Evolutionary conservation across 2,888 invertebrate genomes (phyloP), one percentile per base, ranked within the genome.

Genomic region (Auanema sp.): DNA sequence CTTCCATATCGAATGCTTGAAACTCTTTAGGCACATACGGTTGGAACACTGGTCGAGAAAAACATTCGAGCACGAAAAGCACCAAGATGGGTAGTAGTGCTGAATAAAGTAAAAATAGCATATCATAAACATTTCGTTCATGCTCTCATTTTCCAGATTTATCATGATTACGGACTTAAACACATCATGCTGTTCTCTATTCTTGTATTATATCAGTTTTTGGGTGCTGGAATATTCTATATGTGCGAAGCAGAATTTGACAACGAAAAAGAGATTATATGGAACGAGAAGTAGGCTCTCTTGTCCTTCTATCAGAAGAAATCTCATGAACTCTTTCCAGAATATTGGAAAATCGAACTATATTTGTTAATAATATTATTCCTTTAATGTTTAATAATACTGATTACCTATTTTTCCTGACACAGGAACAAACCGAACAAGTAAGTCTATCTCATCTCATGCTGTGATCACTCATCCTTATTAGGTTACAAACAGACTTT

Each of bases 381-480:
- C 75, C 75, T 1, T 25, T 58, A 18, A 60, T 80, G 56, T 81
- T 81, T 66, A 81, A 81, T 69, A 82, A 81, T 59, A 68, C 79
- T 1, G 66, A 73, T 4, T 77, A 67, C 24, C 60, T 80, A n/a
- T 76, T 80, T 61, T 80, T 77, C 58, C 49, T 80, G 25, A 71
- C 72, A 11, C 51, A 60, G n/a, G 65, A 70, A 11, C 79, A 81
- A 42, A 70, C 76, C 0, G 16, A 60, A 2, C 64, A 70, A 42
- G 72, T 79, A 25, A 44, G 25, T 51, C n/a, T 50, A 23, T n/a
- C n/a, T n/a, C 12, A 14, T 14, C 1, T 51, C n/a, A 52, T 8
- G 23, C 6, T 10, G 24, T 6, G 25, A 52, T 8, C 2, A 2
- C 33, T 33, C 25, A 51, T 70, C 21, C n/a, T 33, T 8, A 8